Evolutionary conservation across 2,888 invertebrate species (phyloP).

Genomic region (Amiota minor): DNA sequence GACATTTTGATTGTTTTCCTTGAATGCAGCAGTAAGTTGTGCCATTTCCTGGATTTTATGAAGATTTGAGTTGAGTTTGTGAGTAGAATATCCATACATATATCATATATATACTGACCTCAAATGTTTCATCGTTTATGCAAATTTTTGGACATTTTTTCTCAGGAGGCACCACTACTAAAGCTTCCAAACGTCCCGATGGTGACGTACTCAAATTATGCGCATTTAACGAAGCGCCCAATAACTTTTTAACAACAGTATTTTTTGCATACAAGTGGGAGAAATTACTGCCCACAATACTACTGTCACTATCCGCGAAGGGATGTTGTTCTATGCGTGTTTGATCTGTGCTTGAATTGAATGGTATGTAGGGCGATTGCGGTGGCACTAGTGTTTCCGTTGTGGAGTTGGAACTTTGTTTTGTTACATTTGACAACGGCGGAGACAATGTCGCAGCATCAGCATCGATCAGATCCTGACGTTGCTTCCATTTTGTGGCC

Average conservation of each 20-base stretch:
- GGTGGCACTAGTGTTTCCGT: not conserved
- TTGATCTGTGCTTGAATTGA: slow-evolving; percentile 56
- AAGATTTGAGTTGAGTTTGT: not conserved
- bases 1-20: slow-evolving; percentile 36
- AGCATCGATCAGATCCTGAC: slow-evolving; percentile 60
- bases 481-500: slow-evolving; percentile 65
- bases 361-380: slow-evolving; percentile 55
- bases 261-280: slow-evolving; percentile 49
- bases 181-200: slow-evolving; percentile 69
- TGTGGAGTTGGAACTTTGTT: slow-evolving; percentile 12
- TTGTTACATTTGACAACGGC: slow-evolving; percentile 31
- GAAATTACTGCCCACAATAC: slow-evolving; percentile 39
- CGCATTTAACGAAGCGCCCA: slow-evolving; percentile 65
- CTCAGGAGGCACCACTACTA: slow-evolving; percentile 47
- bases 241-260: slow-evolving; percentile 64
- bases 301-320: slow-evolving; percentile 34
- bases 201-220: slow-evolving; percentile 70
- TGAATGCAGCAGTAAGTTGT: not conserved
- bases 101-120: slow-evolving; percentile 36
- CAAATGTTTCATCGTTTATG: slow-evolving; percentile 49
- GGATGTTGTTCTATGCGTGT: slow-evolving; percentile 57
- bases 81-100: not conserved
- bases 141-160: slow-evolving; percentile 37
- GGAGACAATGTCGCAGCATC: slow-evolving; percentile 9
- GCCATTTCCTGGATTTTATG: slow-evolving; percentile 37